Conservation (phyloP, 2,113 vertebrate species). For the Peromyscus leucopus region DNA sequence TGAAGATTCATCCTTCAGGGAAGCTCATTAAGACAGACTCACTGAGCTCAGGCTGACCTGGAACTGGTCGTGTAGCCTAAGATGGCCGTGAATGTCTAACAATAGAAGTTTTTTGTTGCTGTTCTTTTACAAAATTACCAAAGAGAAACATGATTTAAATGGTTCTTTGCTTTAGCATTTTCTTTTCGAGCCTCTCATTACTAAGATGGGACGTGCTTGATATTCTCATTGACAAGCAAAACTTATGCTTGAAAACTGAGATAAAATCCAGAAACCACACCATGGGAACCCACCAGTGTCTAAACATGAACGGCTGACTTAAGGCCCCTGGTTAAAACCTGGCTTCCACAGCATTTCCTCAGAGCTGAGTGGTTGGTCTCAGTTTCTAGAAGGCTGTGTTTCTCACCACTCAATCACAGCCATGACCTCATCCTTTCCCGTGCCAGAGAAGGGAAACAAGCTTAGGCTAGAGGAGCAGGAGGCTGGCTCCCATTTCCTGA, state of each 20-base stretch:
- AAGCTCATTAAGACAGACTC: neutral
- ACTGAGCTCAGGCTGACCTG: neutral
- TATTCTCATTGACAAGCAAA: neutral
- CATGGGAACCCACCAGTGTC: neutral
- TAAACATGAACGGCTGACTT: conserved; percentile 22
- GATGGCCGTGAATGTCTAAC: neutral
- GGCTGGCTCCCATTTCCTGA: conserved; percentile 24
- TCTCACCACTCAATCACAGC: neutral
- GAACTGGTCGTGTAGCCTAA: neutral
- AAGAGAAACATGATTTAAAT: neutral
- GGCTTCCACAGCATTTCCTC: conserved; percentile 21
- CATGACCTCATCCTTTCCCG: conserved; percentile 19
- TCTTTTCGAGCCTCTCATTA: neutral
- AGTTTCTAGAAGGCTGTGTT: neutral
- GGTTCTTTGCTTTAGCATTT: neutral
- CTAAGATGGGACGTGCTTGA: neutral
- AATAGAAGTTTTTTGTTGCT: neutral
- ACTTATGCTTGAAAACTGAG: neutral
- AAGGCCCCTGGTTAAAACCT: conserved; percentile 53
- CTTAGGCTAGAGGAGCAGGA: accelerated
- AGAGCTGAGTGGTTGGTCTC: neutral
- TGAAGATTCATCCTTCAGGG: neutral
- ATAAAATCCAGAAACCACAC: conserved; percentile 8
- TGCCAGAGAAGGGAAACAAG: neutral
- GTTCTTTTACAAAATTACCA: neutral